Evolutionary conservation across 2,888 invertebrate genomes (phyloP).

Genomic region (Augochlorella aurata): DNA sequence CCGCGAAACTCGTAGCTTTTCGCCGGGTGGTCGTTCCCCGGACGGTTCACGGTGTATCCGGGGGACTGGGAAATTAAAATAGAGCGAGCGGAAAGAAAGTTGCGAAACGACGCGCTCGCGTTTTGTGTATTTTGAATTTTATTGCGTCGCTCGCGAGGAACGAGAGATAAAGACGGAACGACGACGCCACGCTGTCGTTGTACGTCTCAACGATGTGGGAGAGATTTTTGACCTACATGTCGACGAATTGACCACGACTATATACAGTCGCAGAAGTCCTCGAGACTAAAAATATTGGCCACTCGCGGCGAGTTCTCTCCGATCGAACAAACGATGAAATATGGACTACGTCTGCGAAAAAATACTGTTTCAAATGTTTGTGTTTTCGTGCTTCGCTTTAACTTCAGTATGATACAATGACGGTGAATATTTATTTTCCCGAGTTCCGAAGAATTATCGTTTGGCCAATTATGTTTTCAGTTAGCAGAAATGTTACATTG

Average conservation of each 20-base stretch:
- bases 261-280: not conserved
- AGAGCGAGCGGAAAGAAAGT: constrained; percentile 64
- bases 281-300: constrained; percentile 38
- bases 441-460: too few species aligned
- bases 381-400: too few species aligned
- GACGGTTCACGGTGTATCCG: constrained; percentile 45
- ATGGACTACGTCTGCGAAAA: not conserved
- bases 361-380: too few species aligned
- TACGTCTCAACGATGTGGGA: constrained; percentile 75
- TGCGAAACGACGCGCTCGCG: constrained; percentile 42
- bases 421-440: too few species aligned
- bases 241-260: constrained; percentile 45
- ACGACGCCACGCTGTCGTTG: constrained; percentile 36
- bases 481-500: too few species aligned
- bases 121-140: constrained; percentile 57
- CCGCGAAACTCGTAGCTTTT: constrained; percentile 27
- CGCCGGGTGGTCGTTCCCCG: constrained; percentile 59
- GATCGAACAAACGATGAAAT: not conserved
- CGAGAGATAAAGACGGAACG: not conserved
- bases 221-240: constrained; percentile 78
- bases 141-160: constrained; percentile 57
- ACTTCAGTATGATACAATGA: too few species aligned
- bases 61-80: constrained; percentile 66
- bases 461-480: too few species aligned
- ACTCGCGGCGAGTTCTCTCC: not conserved